Percentiles rank a stretch among this genome's conserved stretches.
phyloP scores from a whole-genome alignment of 2,888 invertebrate species.

The Dicyrtoma fusca region DNA sequence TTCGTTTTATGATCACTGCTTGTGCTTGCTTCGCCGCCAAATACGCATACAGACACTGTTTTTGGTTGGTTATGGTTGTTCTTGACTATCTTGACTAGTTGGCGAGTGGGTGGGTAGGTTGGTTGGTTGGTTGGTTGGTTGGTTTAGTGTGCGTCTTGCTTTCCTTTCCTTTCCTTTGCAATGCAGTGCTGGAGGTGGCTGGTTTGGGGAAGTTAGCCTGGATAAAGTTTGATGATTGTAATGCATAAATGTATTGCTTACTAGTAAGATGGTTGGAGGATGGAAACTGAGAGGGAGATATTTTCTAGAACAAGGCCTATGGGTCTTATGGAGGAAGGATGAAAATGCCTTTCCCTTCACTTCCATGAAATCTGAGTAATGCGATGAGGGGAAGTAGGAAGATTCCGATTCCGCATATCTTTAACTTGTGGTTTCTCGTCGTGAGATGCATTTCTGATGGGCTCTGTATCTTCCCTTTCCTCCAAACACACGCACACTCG shows the following conservation, averaged over 20 bases:
- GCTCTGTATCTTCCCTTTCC: background rate
- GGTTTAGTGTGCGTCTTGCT: background rate
- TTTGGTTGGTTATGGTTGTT: background rate
- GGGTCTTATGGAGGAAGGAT: too few relatives aligned
- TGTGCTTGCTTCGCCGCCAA: too few relatives aligned
- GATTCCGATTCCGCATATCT: constrained; percentile 7
- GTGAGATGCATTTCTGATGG: constrained; percentile 27
- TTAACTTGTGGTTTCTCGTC: background rate
- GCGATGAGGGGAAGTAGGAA: constrained; percentile 2
- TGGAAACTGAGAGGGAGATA: background rate
- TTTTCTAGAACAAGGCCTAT: too few relatives aligned
- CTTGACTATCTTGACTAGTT: too few relatives aligned
- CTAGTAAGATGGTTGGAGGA: background rate
- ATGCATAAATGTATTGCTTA: background rate
- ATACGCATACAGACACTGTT: background rate
- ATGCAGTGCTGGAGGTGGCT: background rate
- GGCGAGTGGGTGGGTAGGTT: background rate
- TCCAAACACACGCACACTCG: background rate
- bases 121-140: background rate
- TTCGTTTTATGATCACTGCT: constrained; percentile 9
- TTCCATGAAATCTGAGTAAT: constrained; percentile 8
- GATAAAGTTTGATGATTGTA: background rate
- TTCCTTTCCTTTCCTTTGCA: background rate
- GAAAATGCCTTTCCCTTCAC: background rate
- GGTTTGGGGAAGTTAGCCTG: background rate